Evolutionary conservation across 30 jellyfish, hydroid and myxozoan genomes (phyloP), one percentile per base, ranked within the genome.

Genomic region (Hydra vulgaris): DNA sequence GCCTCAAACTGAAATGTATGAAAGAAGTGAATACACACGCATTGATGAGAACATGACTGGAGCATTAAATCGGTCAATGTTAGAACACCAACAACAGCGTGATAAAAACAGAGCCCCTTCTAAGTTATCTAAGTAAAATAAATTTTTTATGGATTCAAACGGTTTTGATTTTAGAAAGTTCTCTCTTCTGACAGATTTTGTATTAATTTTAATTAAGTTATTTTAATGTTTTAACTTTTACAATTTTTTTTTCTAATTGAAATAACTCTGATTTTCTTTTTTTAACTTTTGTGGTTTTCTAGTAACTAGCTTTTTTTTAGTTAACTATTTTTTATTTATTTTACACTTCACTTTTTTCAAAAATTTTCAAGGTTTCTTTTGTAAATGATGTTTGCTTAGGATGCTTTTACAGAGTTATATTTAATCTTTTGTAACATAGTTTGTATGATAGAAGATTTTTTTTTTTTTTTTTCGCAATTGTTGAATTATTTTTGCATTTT

Each of bases 41-140:
- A 85, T 89, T 79, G 97, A 89, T 70, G 95, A 73, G 81, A 85
- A 85, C 23, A 95, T 95, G 61, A 89, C 95, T 17, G 71, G 24
- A 8, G 77, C 81, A 17, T 73, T 81, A 27, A 81, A 81, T 21
- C 27, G 55, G 40, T 8, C 85, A 17, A 78, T 54, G 85, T 76
- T 53, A 16, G 54, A 23, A 55, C 77, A 78, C 54, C 24, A 23
- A 23, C 81, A 73, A 18, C 81, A 21, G 21, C 27, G 66, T 21
- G 81, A 25, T 21, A 73, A 73, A 22, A 73, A 73, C 12, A 40
- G 12, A 40, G 12, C 61, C 61, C 61, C 61, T 40, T 40, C 61
- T 3, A 40, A 40, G 12, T 5, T 40, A 40, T 40, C 61, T 40
- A 40, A 40, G 61, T 40, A 40, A 12, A 40, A 12, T 40, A 3